Conservation (phyloP, 1,140 invertebrate genomes). For the Panulirus ornatus region DNA sequence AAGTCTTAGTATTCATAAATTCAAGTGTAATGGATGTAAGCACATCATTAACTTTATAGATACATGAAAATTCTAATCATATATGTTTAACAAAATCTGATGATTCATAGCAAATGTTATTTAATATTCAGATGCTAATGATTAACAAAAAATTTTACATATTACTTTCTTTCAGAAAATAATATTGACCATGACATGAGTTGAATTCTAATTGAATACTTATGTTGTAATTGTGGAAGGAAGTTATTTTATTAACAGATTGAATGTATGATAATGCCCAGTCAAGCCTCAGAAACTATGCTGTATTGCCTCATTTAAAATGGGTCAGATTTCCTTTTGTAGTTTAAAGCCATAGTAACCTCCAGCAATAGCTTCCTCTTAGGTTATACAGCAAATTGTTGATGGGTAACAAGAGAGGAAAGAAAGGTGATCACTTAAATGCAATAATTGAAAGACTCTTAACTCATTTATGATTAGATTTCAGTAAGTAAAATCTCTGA, state of each 20-base stretch:
- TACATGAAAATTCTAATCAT: not conserved
- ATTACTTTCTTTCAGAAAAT: too few relatives aligned
- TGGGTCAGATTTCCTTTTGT: constrained; percentile 46
- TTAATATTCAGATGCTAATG: too few relatives aligned
- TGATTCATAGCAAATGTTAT: too few relatives aligned
- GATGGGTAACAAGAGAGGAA: not conserved
- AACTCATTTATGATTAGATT: too few relatives aligned
- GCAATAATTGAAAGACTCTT: too few relatives aligned
- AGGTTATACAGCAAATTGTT: too few relatives aligned
- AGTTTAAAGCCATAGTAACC: not conserved
- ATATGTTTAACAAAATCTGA: too few relatives aligned
- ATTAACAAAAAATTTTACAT: too few relatives aligned
- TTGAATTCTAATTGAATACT: not conserved
- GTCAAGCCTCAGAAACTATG: constrained; percentile 53
- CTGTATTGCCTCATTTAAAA: constrained; percentile 48
- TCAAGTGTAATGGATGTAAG: not conserved
- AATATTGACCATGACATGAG: too few relatives aligned
- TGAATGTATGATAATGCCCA: not conserved
- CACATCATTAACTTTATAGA: not conserved
- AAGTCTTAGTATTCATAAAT: not conserved
- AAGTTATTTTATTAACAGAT: not conserved
- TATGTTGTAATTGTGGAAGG: too few relatives aligned
- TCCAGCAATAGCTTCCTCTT: too few relatives aligned
- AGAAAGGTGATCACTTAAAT: too few relatives aligned
- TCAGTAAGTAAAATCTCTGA: not conserved